A percentile compares a stretch with the other conserved stretches of the same genome.
These are phyloP conservation scores for Perca schrenkii DNA, from an alignment of 2,113 vertebrate species.

Conservation along the genomic window DNA sequence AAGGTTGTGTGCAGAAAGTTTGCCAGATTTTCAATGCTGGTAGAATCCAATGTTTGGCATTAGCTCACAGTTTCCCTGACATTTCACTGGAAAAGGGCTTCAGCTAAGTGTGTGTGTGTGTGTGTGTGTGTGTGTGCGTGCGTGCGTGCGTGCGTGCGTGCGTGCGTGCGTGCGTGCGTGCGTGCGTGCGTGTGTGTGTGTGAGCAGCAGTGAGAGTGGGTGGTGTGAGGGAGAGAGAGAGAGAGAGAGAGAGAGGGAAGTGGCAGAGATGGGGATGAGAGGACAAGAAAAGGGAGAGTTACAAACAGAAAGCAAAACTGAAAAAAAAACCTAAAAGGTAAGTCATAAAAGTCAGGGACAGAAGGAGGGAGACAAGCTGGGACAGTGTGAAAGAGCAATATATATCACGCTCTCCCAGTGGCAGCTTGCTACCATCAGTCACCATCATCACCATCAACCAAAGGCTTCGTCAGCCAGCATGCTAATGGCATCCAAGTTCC, in stretches of 20 bases:
- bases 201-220: conserved; percentile 61
- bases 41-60: conserved; percentile 73
- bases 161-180: conserved; percentile 5
- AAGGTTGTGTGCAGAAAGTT: conserved; percentile 9
- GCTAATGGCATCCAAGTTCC: conserved; percentile 12
- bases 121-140: not conserved
- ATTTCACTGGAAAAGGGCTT: conserved; percentile 71
- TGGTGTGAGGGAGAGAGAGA: conserved; percentile 36
- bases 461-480: conserved; percentile 8
- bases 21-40: conserved; percentile 55
- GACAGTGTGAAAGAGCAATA: conserved; percentile 3
- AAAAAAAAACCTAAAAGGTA: conserved; percentile 39
- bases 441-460: conserved; percentile 5
- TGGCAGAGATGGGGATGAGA: conserved; percentile 20
- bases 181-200: not conserved
- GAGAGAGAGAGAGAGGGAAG: not conserved
- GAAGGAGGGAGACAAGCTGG: not conserved
- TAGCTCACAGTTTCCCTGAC: conserved; percentile 69
- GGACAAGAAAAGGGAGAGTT: not conserved
- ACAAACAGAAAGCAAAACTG: not conserved
- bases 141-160: not conserved
- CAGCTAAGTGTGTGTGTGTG: conserved; percentile 27
- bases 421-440: conserved; percentile 2
- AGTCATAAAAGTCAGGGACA: not conserved
- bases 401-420: not conserved